Evolutionary conservation across 2,888 invertebrate species (phyloP).

Genomic region (Toxonevra muliebris): DNA sequence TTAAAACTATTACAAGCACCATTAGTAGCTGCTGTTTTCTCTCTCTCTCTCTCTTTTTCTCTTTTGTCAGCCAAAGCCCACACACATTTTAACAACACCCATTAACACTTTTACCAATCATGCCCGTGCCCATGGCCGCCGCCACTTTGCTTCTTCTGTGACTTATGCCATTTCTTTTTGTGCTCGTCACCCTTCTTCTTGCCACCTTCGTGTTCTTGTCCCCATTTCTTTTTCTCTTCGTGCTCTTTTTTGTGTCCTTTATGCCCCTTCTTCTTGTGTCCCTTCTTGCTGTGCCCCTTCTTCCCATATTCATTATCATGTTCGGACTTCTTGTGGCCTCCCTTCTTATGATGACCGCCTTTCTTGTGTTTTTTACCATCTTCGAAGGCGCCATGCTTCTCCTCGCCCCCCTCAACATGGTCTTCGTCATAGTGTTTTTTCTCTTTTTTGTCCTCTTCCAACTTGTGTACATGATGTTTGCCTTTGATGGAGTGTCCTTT

Average conservation of each 20-base stretch:
- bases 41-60: too few relatives aligned
- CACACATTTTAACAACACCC: not conserved
- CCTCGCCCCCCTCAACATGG: slow-evolving; percentile 82
- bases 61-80: too few relatives aligned
- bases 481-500: slow-evolving; percentile 89
- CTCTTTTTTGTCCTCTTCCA: slow-evolving; percentile 86
- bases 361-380: slow-evolving; percentile 84
- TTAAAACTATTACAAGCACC: too few relatives aligned
- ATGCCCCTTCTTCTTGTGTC: slow-evolving; percentile 80
- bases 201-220: slow-evolving; percentile 77
- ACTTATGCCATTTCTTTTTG: slow-evolving; percentile 78
- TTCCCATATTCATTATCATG: slow-evolving; percentile 82
- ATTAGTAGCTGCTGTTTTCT: too few relatives aligned
- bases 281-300: slow-evolving; percentile 82
- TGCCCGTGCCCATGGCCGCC: slow-evolving; percentile 34
- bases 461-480: slow-evolving; percentile 84
- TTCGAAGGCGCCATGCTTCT: slow-evolving; percentile 82
- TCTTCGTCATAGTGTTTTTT: slow-evolving; percentile 88
- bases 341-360: slow-evolving; percentile 82
- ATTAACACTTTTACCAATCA: slow-evolving; percentile 31
- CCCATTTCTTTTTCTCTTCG: slow-evolving; percentile 80
- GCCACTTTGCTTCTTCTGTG: slow-evolving; percentile 68
- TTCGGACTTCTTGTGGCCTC: slow-evolving; percentile 80
- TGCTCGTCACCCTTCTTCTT: slow-evolving; percentile 84
- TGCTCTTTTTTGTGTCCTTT: slow-evolving; percentile 82